Evolutionary conservation across 2,113 vertebrate species (phyloP).

Genomic region (Crotalus helleri): DNA sequence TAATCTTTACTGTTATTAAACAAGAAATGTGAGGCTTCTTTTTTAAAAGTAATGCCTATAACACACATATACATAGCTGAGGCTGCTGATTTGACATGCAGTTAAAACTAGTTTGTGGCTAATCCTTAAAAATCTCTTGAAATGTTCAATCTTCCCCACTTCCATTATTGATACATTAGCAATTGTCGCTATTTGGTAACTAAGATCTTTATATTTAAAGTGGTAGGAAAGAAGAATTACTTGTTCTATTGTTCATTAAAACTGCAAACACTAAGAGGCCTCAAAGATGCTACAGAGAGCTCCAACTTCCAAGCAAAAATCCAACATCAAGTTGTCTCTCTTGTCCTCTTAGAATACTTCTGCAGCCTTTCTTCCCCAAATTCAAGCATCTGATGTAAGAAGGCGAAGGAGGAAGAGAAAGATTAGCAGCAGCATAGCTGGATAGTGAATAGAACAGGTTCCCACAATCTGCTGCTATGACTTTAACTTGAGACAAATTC

Average conservation of each 20-base stretch:
- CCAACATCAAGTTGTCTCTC: background rate
- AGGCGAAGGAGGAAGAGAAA: background rate
- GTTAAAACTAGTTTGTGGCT: background rate
- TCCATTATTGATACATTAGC: background rate
- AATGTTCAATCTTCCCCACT: background rate
- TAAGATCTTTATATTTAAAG: background rate
- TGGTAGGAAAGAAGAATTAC: background rate
- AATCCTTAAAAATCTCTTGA: background rate
- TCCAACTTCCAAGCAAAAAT: background rate
- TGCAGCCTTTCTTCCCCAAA: background rate
- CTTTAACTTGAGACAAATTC: background rate
- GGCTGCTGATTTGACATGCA: background rate
- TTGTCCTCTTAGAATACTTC: background rate
- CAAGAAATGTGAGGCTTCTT: background rate
- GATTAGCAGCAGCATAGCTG: background rate
- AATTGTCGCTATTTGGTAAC: background rate
- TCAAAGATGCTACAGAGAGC: background rate
- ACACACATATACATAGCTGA: background rate
- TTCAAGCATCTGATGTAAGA: background rate
- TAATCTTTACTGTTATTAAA: conserved; percentile 25
- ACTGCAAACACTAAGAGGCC: background rate
- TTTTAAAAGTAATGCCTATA: background rate
- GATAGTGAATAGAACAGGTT: background rate
- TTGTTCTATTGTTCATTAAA: background rate
- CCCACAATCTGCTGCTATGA: background rate